Percentiles rank a stretch among this genome's conserved stretches.
Evolutionary conservation across 2,797 vertebrate species (phyloP).

Genomic region (Anguilla obscura): DNA sequence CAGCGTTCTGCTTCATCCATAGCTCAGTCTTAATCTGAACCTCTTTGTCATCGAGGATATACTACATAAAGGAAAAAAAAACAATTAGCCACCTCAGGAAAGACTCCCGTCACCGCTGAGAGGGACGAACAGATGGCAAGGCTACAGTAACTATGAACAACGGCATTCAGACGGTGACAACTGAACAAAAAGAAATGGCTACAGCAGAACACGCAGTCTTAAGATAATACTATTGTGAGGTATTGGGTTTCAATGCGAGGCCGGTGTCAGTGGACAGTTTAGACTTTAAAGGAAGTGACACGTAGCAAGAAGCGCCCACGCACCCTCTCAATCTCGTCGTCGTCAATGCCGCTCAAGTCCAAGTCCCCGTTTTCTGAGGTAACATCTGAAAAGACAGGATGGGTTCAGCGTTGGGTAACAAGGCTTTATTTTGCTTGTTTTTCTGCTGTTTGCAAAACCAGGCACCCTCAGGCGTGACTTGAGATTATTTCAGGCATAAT

Average conservation of each 20-base stretch:
- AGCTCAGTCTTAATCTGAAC: constrained; percentile 89
- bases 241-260: neutral
- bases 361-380: constrained; percentile 82
- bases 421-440: neutral
- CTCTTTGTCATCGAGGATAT: constrained; percentile 89
- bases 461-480: constrained; percentile 2
- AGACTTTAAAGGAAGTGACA: neutral
- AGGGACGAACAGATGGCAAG: neutral
- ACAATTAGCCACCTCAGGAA: neutral
- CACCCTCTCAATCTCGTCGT: constrained; percentile 92
- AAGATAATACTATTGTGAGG: neutral
- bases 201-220: neutral
- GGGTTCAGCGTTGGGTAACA: neutral
- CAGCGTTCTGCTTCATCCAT: constrained; percentile 93
- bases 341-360: constrained; percentile 94
- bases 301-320: constrained; percentile 25
- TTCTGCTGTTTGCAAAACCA: neutral
- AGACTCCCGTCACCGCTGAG: neutral
- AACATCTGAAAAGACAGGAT: constrained; percentile 68
- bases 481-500: constrained; percentile 20
- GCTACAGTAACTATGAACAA: neutral
- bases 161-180: neutral
- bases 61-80: constrained; percentile 69
- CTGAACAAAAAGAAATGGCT: neutral
- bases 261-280: neutral